phyloP scores from a whole-genome alignment of 2,797 vertebrate genomes.

The Chelonia mydas region DNA sequence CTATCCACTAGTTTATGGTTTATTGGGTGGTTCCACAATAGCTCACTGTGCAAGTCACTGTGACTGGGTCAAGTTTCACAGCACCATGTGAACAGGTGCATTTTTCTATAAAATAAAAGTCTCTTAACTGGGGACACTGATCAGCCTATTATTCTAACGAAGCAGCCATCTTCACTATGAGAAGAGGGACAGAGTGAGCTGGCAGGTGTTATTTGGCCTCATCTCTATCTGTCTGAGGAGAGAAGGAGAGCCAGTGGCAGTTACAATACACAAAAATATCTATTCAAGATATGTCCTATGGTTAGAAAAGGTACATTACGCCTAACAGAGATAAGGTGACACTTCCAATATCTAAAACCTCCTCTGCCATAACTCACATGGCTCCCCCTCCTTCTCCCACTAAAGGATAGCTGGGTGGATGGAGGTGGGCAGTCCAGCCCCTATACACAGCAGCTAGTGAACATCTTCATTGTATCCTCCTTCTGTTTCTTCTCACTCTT shows the following conservation, averaged over 20 bases:
- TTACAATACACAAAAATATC: background rate
- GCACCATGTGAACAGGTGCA: background rate
- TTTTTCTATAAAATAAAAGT: background rate
- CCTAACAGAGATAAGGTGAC: background rate
- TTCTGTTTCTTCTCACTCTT: background rate
- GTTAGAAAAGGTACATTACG: background rate
- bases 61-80: conserved; percentile 22
- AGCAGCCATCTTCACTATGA: background rate
- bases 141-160: background rate
- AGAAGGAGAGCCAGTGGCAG: background rate
- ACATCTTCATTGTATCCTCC: background rate
- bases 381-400: background rate
- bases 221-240: background rate
- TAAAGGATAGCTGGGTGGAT: background rate
- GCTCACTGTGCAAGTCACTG: conserved; percentile 36
- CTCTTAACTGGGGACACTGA: background rate
- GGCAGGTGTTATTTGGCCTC: background rate
- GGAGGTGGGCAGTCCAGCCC: background rate
- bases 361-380: background rate
- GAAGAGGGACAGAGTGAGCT: background rate
- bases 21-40: background rate
- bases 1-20: background rate
- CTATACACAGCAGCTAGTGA: background rate
- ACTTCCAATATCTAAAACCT: background rate
- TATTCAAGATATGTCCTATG: background rate